phyloP scores from a whole-genome alignment of 2,113 vertebrate species.

The Coryphaenoides rupestris region DNA sequence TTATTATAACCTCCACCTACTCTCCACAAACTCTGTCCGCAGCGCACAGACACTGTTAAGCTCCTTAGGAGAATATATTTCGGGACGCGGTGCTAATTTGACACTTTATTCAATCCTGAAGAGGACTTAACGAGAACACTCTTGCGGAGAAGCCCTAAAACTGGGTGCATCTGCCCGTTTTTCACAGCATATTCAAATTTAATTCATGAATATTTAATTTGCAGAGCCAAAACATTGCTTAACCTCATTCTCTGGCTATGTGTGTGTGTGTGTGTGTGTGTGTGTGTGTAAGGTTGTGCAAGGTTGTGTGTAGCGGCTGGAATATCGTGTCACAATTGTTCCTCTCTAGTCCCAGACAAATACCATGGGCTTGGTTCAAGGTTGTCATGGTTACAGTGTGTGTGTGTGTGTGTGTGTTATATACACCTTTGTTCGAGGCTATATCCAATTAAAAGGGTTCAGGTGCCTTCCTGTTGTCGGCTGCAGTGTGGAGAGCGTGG shows the following conservation, averaged over 20 bases:
- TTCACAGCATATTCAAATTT: slow-evolving; percentile 66
- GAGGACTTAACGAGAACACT: slow-evolving; percentile 46
- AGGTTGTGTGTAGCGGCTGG: slow-evolving; percentile 6
- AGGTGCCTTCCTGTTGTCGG: too few species aligned
- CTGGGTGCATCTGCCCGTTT: slow-evolving; percentile 41
- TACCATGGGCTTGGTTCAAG: not conserved
- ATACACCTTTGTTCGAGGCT: too few species aligned
- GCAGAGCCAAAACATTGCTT: slow-evolving; percentile 55
- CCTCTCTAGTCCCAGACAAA: slow-evolving; percentile 37
- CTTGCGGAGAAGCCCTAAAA: slow-evolving; percentile 33
- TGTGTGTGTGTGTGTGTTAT: too few species aligned
- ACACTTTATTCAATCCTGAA: slow-evolving; percentile 23
- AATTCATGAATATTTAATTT: slow-evolving; percentile 68
- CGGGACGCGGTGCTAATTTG: too few species aligned
- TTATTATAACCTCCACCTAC: too few species aligned
- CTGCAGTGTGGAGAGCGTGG: too few species aligned
- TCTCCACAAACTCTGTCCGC: slow-evolving; percentile 26
- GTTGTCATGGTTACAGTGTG: too few species aligned
- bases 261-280: too few species aligned
- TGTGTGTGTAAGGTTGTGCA: too few species aligned
- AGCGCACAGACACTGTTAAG: slow-evolving; percentile 26
- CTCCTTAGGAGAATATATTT: slow-evolving; percentile 40
- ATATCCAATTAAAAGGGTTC: too few species aligned
- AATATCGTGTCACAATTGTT: slow-evolving; percentile 22
- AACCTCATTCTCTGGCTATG: slow-evolving; percentile 49